Percentiles rank a stretch among this genome's conserved stretches.
Evolutionary conservation across 1,140 invertebrate genomes (phyloP).

Genomic region (Pristionchus pacificus): DNA sequence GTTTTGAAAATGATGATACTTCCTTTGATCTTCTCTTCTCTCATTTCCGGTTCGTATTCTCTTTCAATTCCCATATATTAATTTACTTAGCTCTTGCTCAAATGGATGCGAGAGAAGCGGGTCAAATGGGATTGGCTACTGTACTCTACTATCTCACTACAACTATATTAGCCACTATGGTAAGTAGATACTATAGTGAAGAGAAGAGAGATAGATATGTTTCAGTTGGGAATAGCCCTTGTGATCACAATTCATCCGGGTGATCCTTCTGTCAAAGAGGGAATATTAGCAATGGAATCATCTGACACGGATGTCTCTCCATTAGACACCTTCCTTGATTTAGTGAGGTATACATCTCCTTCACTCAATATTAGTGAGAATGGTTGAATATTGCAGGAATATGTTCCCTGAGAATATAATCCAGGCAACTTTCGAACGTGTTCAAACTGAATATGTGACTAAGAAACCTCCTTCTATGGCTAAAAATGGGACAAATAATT

Average conservation of each 20-base stretch:
- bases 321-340: slow-evolving; percentile 83
- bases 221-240: slow-evolving; percentile 58
- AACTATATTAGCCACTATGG: slow-evolving; percentile 59
- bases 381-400: slow-evolving; percentile 46
- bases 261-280: slow-evolving; percentile 51
- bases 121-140: slow-evolving; percentile 59
- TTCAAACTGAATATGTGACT: slow-evolving; percentile 47
- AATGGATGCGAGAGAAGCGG: slow-evolving; percentile 42
- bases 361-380: background rate
- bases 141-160: slow-evolving; percentile 61
- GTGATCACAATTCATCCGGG: slow-evolving; percentile 60
- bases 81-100: slow-evolving; percentile 38
- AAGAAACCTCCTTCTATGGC: slow-evolving; percentile 23
- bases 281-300: slow-evolving; percentile 51
- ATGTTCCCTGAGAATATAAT: slow-evolving; percentile 54
- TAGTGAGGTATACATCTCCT: slow-evolving; percentile 70
- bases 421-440: slow-evolving; percentile 51
- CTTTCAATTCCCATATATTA: background rate
- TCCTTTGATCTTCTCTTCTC: slow-evolving; percentile 38
- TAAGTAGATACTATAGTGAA: slow-evolving; percentile 36
- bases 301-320: slow-evolving; percentile 68
- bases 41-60: slow-evolving; percentile 30
- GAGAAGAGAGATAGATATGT: slow-evolving; percentile 30
- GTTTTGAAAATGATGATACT: slow-evolving; percentile 32
- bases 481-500: slow-evolving; percentile 32